Percentiles rank a stretch among this genome's conserved stretches.
These are phyloP conservation scores for Mobula hypostoma DNA, from an alignment of 2,113 vertebrate species.

Conservation along the genomic window DNA sequence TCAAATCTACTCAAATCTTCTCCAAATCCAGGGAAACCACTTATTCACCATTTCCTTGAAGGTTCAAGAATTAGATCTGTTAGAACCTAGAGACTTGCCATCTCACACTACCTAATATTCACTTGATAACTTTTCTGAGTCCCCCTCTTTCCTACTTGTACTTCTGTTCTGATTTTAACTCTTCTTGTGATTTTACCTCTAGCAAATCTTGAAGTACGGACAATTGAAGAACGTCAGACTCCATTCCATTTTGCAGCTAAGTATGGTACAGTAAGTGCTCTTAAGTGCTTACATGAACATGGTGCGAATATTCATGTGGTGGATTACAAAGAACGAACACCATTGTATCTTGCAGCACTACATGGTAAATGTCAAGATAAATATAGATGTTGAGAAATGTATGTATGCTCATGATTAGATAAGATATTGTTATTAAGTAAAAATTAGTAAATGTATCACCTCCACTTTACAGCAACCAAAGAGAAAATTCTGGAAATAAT, in stretches of 20 bases:
- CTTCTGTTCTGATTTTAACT: not conserved
- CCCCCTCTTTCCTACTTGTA: no score
- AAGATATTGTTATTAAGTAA: not conserved
- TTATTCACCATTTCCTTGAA: no score
- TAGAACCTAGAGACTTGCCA: not conserved
- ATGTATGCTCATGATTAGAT: not conserved
- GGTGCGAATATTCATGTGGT: conserved; percentile 2
- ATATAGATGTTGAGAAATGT: not conserved
- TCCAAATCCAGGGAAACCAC: no score
- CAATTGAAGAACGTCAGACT: not conserved
- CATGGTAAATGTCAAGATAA: conserved; percentile 6
- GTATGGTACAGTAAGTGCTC: conserved; percentile 18
- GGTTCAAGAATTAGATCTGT: no score
- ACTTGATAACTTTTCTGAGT: no score
- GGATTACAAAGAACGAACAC: conserved; percentile 22
- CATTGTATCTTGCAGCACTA: conserved; percentile 23
- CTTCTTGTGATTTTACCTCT: not conserved
- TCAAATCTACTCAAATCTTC: no score
- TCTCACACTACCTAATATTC: no score
- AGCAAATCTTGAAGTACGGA: conserved; percentile 19
- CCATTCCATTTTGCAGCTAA: conserved; percentile 36
- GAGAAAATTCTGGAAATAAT: not conserved
- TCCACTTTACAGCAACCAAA: not conserved
- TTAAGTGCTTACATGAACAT: not conserved
- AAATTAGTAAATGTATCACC: not conserved